These are phyloP conservation scores for Gallinago paraguaiae DNA, from an alignment of 2,113 vertebrate genomes.

Conservation along the genomic window DNA sequence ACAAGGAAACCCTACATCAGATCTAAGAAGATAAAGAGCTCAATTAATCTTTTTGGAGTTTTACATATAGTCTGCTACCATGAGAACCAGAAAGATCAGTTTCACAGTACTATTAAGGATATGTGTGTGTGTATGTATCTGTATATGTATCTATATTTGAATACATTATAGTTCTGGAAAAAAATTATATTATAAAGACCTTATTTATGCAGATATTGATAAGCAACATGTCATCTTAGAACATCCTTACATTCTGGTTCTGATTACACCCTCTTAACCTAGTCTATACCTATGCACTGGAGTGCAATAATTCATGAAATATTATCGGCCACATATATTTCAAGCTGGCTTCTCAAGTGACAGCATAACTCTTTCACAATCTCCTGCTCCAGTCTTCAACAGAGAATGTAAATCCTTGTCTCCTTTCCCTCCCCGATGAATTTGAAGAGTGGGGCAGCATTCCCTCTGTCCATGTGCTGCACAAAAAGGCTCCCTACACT, in stretches of 20 bases:
- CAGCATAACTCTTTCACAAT: slow-evolving; percentile 53
- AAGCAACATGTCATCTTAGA: slow-evolving; percentile 47
- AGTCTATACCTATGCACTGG: slow-evolving; percentile 28
- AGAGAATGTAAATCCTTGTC: slow-evolving; percentile 49
- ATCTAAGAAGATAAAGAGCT: not conserved
- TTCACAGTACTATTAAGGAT: not conserved
- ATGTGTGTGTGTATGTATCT: not conserved
- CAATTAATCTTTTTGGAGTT: not conserved
- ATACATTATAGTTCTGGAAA: not conserved
- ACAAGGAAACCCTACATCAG: not conserved
- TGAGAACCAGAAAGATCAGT: not conserved
- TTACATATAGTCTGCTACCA: not conserved
- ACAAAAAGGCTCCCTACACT: not conserved
- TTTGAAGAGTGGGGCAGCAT: not conserved
- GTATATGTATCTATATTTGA: not conserved
- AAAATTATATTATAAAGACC: not conserved
- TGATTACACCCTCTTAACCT: slow-evolving; percentile 65
- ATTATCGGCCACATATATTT: slow-evolving; percentile 25
- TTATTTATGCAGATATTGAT: slow-evolving; percentile 20
- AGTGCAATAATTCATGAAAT: slow-evolving; percentile 53
- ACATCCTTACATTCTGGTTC: slow-evolving; percentile 56
- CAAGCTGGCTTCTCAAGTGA: slow-evolving; percentile 52
- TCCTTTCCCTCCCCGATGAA: not conserved
- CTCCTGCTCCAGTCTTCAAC: slow-evolving; percentile 11
- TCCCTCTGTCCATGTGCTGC: not conserved